Base-by-base conservation (phyloP, 2,797 vertebrate species). In the Gambusia yucatana region DNA sequence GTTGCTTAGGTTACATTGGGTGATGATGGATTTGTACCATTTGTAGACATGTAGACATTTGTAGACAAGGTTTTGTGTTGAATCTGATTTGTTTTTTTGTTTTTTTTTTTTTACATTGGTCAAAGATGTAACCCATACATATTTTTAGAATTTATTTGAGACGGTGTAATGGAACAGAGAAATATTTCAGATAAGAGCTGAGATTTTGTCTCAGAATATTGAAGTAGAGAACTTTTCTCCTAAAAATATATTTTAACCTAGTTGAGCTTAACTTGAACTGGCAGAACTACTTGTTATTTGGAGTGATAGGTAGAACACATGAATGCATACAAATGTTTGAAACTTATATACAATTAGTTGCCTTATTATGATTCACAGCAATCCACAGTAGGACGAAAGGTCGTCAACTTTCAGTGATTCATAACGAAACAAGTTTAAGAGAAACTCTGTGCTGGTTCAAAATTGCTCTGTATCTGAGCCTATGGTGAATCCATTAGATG, bases 401-500 rank as follows among this genome's bases (percentile, higher is more conserved):
- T 79, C 81, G 65, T 82, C 76, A 83, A 57, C 73, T 86, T 79
- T 77, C 79, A 83, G 76, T 1, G 22, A 83, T 77, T 75, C 73
- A 84, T 85, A 84, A 85, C 81, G 75, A 90, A 69, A 84, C 77
- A 70, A 71, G 52, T 44, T 55, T 57, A 47, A 78, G 41, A 79
- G 43, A 79, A 80, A 57, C 76, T 81, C 28, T 76, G 79, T 86
- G 77, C 76, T 77, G 69, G 73, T 88, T 73, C 77, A 59, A 84
- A 84, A 88, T 81, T 63, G 67, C 63, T 73, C 81, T 48, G 65
- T 75, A 46, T 52, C 69, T 3, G 65, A 82, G 73, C 48, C 47
- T 14, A 86, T 82, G 72, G 44, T 82, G 76, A 84, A 88, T 82
- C 81, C 78, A 74, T 83, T 50, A 78, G 76, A 89, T 80, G 77